These are phyloP conservation scores for Chaenocephalus aceratus DNA, from an alignment of 2,113 vertebrate genomes.

Conservation along the genomic window DNA sequence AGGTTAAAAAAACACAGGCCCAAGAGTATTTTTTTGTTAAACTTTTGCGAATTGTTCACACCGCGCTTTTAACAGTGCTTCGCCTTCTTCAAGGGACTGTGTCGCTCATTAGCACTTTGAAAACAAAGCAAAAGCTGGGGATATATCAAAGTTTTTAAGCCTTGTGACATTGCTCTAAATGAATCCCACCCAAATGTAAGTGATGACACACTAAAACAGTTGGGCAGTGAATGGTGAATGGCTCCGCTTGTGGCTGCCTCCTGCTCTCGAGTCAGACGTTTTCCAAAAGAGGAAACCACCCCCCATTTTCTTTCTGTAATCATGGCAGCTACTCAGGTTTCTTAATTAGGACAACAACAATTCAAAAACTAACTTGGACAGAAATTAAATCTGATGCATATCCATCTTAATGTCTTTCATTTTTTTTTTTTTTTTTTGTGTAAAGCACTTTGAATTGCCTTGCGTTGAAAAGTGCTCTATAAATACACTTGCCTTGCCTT, in stretches of 20 bases:
- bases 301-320: not conserved
- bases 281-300: slow-evolving; percentile 48
- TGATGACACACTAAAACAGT: slow-evolving; percentile 62
- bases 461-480: no score
- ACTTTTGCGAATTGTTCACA: slow-evolving; percentile 14
- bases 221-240: slow-evolving; percentile 40
- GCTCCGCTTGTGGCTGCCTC: slow-evolving; percentile 43
- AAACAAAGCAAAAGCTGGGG: slow-evolving; percentile 49
- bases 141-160: slow-evolving; percentile 9
- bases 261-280: slow-evolving; percentile 46
- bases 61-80: slow-evolving; percentile 23
- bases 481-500: no score
- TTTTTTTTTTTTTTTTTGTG: no score
- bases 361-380: not conserved
- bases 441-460: no score
- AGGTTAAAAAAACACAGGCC: slow-evolving; percentile 8
- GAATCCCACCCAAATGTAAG: slow-evolving; percentile 64
- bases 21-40: slow-evolving; percentile 5
- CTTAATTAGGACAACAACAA: not conserved
- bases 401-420: no score
- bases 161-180: slow-evolving; percentile 44
- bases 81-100: not conserved
- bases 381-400: not conserved
- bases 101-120: slow-evolving; percentile 45
- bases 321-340: not conserved